Conservation (phyloP, 2,888 invertebrate genomes). For the Dromius quadrimaculatus region DNA sequence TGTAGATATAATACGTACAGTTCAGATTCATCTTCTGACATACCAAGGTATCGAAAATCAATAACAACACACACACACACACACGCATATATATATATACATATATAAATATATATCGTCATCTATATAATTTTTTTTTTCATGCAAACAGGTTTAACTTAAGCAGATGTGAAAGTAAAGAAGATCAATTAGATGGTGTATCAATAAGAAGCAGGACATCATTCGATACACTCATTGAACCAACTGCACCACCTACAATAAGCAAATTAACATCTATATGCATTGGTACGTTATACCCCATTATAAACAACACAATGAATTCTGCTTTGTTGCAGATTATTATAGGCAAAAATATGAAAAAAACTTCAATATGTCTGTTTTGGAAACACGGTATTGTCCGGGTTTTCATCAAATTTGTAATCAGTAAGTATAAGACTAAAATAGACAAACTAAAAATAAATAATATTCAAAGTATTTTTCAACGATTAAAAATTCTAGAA, state of each 20-base stretch:
- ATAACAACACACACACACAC: not conserved
- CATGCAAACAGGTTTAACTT: no score
- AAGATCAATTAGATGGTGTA: constrained; percentile 22
- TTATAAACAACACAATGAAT: not conserved
- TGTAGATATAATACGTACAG: constrained; percentile 36
- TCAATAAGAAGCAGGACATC: constrained; percentile 34
- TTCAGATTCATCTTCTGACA: constrained; percentile 18
- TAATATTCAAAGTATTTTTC: not conserved
- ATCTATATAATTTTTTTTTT: no score
- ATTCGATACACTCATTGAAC: constrained; percentile 3
- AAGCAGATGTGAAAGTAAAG: constrained; percentile 26
- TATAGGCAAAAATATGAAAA: constrained; percentile 36
- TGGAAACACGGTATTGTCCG: constrained; percentile 33
- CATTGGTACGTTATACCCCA: constrained; percentile 13
- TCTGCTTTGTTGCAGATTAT: constrained; percentile 31
- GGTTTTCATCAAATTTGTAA: constrained; percentile 42
- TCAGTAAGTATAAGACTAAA: constrained; percentile 36
- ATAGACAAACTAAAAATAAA: not conserved
- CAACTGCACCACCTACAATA: constrained; percentile 8
- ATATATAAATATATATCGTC: no score
- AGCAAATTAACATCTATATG: constrained; percentile 34
- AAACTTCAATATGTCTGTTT: constrained; percentile 35
- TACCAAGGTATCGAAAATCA: not conserved
- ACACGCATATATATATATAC: not conserved
- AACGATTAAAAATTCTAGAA: constrained; percentile 57